Evolutionary conservation across 2,888 invertebrate genomes (phyloP), one percentile per base, ranked within the genome.

Genomic region (Phyllotreta striolata): DNA sequence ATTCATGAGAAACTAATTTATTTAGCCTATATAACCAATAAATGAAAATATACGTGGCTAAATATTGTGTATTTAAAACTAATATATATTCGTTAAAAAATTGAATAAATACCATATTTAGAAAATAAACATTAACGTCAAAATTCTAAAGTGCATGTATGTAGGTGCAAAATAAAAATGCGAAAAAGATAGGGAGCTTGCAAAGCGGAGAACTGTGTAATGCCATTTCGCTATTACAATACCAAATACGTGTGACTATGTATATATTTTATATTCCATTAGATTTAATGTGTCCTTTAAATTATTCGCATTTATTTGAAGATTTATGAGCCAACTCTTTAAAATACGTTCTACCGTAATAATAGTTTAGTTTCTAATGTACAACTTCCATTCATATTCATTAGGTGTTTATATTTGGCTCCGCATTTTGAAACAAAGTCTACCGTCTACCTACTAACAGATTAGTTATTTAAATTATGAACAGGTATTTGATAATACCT

Each of bases 341-440:
- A 51, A 51, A 51, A 51, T 51, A 51, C 51, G 51, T 51, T 14
- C 38, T 35, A 10, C 12, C n/a, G 35, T 14, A 51, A 51, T 38
- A 35, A 51, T 51, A 51, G 51, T 51, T 37, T 51, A 51, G 51
- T 51, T 14, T 37, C 37, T 51, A 51, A 51, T 37, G 9, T 35
- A 37, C 51, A 51, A 51, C 51, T 51, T 51, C 51, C 51, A 51
- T 51, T 35, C 37, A 51, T 51, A 51, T 51, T 51, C 51, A 51
- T 51, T 51, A 51, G 37, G 35, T 37, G 10, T 51, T 51, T 51
- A 51, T 51, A 51, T 51, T 10, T 10, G n/a, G 51, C 51, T 51
- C 38, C 38, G 34, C 51, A 8, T 51, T 51, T 51, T 8, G 51
- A 38, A n/a, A 37, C 51, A 51, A 51, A 35, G 24, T n/a, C n/a